phyloP scores from a whole-genome alignment of 2,113 vertebrate genomes.

The Podarcis cretensis region DNA sequence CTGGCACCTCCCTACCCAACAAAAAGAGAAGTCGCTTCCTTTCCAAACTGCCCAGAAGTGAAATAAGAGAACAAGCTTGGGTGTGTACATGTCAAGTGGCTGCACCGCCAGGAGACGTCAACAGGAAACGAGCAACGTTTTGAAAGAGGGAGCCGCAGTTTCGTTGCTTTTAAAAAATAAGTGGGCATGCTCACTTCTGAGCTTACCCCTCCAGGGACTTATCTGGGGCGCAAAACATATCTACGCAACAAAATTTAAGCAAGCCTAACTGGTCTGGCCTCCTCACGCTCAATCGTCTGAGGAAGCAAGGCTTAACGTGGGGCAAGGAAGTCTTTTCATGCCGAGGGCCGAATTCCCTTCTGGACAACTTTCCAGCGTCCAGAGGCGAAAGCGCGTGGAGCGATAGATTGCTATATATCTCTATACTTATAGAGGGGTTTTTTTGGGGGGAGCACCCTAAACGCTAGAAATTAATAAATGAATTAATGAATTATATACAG shows the following conservation, averaged over 20 bases:
- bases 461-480: too few relatives aligned
- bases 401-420: too few relatives aligned
- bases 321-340: too few relatives aligned
- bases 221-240: not conserved
- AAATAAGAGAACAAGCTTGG: not conserved
- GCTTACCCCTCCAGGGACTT: not conserved
- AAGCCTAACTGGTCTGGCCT: not conserved
- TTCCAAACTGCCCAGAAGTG: not conserved
- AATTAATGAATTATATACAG: too few relatives aligned
- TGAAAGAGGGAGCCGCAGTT: not conserved
- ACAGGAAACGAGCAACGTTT: constrained; percentile 22
- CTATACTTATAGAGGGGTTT: too few relatives aligned
- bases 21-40: not conserved
- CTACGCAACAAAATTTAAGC: not conserved
- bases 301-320: not conserved
- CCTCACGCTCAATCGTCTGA: not conserved
- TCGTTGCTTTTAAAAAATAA: not conserved
- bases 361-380: too few relatives aligned
- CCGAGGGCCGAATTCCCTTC: too few relatives aligned
- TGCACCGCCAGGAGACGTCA: not conserved
- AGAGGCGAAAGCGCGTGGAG: too few relatives aligned
- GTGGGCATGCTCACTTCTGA: not conserved
- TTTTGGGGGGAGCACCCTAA: too few relatives aligned
- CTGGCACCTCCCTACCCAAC: not conserved
- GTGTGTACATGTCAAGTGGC: not conserved